Evolutionary conservation across 2,888 invertebrate species (phyloP).

Genomic region (Escarpia spicata): DNA sequence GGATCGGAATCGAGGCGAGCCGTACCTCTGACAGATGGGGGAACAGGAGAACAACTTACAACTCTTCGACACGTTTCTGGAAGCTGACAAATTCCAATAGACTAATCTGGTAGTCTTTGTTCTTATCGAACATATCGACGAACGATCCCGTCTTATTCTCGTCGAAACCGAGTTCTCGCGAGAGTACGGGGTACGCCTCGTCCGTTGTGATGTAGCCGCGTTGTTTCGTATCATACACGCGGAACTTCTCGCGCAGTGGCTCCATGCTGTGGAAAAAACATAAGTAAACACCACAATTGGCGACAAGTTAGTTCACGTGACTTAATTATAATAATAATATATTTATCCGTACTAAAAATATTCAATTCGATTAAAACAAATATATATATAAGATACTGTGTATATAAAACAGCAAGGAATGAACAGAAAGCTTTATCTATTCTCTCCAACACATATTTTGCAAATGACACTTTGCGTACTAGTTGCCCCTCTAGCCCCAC

Average conservation of each 20-base stretch:
- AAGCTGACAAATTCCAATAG: slow-evolving; percentile 40
- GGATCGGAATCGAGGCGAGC: too few relatives aligned
- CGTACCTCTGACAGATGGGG: background rate
- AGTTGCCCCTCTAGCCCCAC: too few relatives aligned
- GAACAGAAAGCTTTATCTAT: too few relatives aligned
- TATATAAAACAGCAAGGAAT: too few relatives aligned
- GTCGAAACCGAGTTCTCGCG: slow-evolving; percentile 40
- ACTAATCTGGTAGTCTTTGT: slow-evolving; percentile 42
- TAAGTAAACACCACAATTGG: background rate
- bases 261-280: slow-evolving; percentile 22
- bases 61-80: slow-evolving; percentile 35
- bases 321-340: background rate
- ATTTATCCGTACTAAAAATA: too few relatives aligned
- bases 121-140: slow-evolving; percentile 42
- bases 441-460: too few relatives aligned
- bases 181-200: slow-evolving; percentile 40
- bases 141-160: slow-evolving; percentile 41
- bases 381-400: too few relatives aligned
- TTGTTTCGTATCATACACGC: slow-evolving; percentile 34
- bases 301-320: background rate
- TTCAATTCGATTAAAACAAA: too few relatives aligned
- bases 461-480: too few relatives aligned
- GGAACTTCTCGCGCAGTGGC: slow-evolving; percentile 33
- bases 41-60: slow-evolving; percentile 35
- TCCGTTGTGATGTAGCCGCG: slow-evolving; percentile 44